Percentiles rank a stretch among this genome's conserved stretches.
These are phyloP conservation scores for Xiphophorus hellerii DNA, from an alignment of 2,113 vertebrate species.

Conservation along the genomic window DNA sequence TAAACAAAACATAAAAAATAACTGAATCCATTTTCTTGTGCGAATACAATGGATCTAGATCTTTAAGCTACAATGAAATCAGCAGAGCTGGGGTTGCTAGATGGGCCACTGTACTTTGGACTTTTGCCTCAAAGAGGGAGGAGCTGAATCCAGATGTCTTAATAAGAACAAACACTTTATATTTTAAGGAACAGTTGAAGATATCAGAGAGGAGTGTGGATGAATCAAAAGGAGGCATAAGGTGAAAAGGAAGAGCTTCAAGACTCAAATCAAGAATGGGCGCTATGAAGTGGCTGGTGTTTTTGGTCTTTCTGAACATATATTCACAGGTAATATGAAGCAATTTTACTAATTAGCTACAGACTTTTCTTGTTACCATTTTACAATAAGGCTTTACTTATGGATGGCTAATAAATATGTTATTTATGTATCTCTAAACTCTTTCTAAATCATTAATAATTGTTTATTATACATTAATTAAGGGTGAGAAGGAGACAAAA, in stretches of 20 bases:
- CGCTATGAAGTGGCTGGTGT: conserved; percentile 49
- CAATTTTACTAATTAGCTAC: neutral
- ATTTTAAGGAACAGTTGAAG: conserved; percentile 41
- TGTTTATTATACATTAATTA: too few species aligned
- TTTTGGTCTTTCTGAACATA: conserved; percentile 61
- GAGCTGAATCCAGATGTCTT: conserved; percentile 53
- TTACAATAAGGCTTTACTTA: too few species aligned
- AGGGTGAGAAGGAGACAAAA: too few species aligned
- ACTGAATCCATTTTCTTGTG: neutral
- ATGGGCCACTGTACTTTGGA: conserved; percentile 34
- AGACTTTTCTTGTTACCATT: neutral
- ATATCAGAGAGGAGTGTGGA: conserved; percentile 20
- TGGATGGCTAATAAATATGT: too few species aligned
- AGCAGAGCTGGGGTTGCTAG: too few species aligned
- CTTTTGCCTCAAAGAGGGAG: conserved; percentile 39
- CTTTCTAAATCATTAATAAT: too few species aligned
- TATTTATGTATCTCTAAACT: too few species aligned
- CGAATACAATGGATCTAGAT: too few species aligned
- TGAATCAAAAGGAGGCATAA: conserved; percentile 11
- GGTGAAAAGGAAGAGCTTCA: conserved; percentile 24
- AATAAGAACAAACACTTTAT: conserved; percentile 30
- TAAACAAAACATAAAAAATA: neutral
- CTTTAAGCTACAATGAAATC: too few species aligned
- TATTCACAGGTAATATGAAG: conserved; percentile 73
- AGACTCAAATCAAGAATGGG: conserved; percentile 44